Evolutionary conservation across 2,888 invertebrate genomes (phyloP), one percentile per base, ranked within the genome.

Genomic region (Apomyelois bistriatella): DNA sequence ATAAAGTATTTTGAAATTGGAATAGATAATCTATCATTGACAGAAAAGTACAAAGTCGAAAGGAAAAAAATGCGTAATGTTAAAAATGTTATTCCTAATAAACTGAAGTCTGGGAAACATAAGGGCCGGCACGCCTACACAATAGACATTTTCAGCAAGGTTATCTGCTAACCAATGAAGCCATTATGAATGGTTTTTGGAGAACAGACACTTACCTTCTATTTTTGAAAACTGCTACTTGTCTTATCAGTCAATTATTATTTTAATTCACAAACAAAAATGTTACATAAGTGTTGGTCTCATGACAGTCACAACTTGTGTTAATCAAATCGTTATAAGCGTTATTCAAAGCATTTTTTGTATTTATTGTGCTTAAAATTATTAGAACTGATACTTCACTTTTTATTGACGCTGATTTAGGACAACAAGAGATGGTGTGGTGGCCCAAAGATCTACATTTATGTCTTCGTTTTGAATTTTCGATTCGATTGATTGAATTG

Each of bases 231-330:
- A 87, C 81, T 77, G 74, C 66, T 66, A 30, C 65, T 69, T 82
- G 79, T 73, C 65, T 69, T 82, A 79, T 73, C 77, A 76, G 74
- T 72, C 64, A 70, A 70, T 64, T 22, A 52, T 51, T 43, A 40
- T 38, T 13, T 52, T 43, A 77, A 82, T 46, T 84, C 78, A 78
- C 76, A 71, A 73, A 76, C 73, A 79, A 72, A 82, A 79, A 76
- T 80, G 83, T 89, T 89, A 89, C 88, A 88, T 89, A 89, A 89
- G 89, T 76, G 59, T 60, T 62, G 73, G 73, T 82, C 85, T 79
- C 82, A 85, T 89, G 89, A 87, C 88, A 85, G 77, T 41, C 66
- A 68, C 70, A 62, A 65, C 70, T 70, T 69, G 61, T 70, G 72
- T 72, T 74, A 73, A 59, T 50, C 61, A 68, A 65, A 73, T 63